Percentiles rank a stretch among this genome's conserved stretches.
phyloP scores from a whole-genome alignment of 2,797 vertebrate genomes.

The Rhinoraja longicauda region DNA sequence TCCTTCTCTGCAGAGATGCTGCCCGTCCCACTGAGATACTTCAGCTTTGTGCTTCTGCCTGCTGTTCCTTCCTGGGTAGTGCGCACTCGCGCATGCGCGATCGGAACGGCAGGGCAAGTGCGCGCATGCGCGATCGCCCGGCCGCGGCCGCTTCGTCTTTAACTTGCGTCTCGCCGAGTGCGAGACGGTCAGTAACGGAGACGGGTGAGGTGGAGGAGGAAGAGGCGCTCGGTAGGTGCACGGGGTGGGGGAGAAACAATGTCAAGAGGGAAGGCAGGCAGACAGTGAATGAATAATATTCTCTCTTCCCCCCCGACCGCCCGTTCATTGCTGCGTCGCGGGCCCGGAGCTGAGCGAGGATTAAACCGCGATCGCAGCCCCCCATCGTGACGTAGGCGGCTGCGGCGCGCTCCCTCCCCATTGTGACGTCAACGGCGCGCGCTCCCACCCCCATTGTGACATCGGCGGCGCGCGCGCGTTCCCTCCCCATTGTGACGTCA shows the following conservation, averaged over 20 bases:
- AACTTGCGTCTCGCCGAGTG: not conserved
- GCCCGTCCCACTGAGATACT: too few relatives aligned
- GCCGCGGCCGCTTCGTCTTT: not conserved
- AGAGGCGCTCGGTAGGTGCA: slow-evolving; percentile 12
- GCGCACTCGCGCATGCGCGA: not conserved
- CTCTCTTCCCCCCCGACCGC: too few relatives aligned
- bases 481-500: not conserved
- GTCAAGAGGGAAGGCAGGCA: not conserved
- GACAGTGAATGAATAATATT: too few relatives aligned
- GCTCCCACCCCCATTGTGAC: not conserved
- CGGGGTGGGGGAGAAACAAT: not conserved
- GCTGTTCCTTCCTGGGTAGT: too few relatives aligned
- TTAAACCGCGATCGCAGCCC: not conserved
- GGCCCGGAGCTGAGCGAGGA: not conserved
- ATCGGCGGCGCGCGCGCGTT: not conserved
- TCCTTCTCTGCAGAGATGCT: too few relatives aligned
- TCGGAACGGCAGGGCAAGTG: too few relatives aligned
- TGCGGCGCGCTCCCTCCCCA: not conserved
- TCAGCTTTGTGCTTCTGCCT: too few relatives aligned
- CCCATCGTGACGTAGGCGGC: too few relatives aligned
- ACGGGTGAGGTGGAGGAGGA: not conserved
- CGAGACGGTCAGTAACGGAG: not conserved
- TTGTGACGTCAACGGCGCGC: not conserved
- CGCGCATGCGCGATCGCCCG: too few relatives aligned
- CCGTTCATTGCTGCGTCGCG: not conserved